These are phyloP conservation scores for Catharus fuscescens DNA, from an alignment of 2,113 vertebrate species.

Conservation along the genomic window DNA sequence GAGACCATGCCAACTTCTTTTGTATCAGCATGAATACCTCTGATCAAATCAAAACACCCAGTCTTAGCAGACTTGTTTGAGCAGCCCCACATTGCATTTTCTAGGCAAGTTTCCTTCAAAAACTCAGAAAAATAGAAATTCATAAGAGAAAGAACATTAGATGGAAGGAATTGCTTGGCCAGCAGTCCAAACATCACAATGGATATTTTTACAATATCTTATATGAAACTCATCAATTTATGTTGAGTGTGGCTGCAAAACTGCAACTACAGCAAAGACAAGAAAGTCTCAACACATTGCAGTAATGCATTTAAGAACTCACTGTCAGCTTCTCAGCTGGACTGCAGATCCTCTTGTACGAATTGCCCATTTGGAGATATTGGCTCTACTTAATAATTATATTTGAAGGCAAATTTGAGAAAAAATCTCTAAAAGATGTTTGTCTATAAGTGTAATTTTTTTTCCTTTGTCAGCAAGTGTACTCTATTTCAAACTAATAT, in stretches of 20 bases:
- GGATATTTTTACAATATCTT: slow-evolving; percentile 46
- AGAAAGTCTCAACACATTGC: slow-evolving; percentile 8
- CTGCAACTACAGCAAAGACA: slow-evolving; percentile 38
- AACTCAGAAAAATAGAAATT: slow-evolving; percentile 68
- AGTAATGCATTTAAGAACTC: neutral
- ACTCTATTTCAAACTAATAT: neutral
- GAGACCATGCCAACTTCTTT: neutral
- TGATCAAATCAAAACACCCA: slow-evolving; percentile 28
- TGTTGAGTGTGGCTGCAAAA: slow-evolving; percentile 1
- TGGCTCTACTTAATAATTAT: neutral
- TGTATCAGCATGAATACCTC: neutral
- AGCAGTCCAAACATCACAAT: slow-evolving; percentile 39
- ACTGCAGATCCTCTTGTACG: slow-evolving; percentile 7
- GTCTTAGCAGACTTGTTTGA: slow-evolving; percentile 52
- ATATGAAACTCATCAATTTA: slow-evolving; percentile 63
- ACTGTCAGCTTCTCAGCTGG: slow-evolving; percentile 32
- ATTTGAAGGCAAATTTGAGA: neutral
- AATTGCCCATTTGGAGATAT: neutral
- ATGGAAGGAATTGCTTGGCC: slow-evolving; percentile 37
- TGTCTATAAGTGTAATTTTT: neutral
- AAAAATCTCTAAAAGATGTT: neutral
- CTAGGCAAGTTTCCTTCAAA: slow-evolving; percentile 39
- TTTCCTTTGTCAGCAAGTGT: neutral
- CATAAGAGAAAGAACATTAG: slow-evolving; percentile 45
- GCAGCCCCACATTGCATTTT: slow-evolving; percentile 6